Conservation (phyloP, 2,113 vertebrate genomes). For the Bettongia penicillata region DNA sequence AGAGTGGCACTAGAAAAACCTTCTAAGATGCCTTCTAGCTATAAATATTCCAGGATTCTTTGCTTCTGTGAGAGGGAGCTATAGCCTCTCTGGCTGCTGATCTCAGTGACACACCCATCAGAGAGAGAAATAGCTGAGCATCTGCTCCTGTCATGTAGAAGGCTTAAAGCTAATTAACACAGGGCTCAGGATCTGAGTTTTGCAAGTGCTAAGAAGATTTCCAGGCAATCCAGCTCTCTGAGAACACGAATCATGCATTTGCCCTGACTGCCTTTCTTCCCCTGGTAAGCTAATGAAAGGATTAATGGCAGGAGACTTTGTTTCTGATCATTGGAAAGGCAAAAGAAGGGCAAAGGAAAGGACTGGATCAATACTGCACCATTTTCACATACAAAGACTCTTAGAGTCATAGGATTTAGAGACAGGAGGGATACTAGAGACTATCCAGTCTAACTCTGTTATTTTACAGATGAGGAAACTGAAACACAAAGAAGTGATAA, state of each 20-base stretch:
- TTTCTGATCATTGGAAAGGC: conserved; percentile 39
- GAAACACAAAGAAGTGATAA: background rate
- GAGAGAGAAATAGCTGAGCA: background rate
- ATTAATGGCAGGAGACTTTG: conserved; percentile 43
- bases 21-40: background rate
- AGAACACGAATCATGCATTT: conserved; percentile 35
- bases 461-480: background rate
- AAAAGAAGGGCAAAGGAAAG: conserved; percentile 35
- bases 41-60: background rate
- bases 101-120: background rate
- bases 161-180: conserved; percentile 36
- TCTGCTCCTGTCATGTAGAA: background rate
- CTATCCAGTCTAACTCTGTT: background rate
- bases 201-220: conserved; percentile 26
- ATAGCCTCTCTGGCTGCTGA: background rate
- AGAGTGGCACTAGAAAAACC: background rate
- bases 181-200: background rate
- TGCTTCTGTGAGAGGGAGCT: background rate
- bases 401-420: background rate
- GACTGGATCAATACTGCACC: background rate
- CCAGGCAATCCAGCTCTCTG: conserved; percentile 3
- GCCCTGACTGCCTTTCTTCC: conserved; percentile 23
- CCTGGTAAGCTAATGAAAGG: conserved; percentile 40
- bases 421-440: background rate
- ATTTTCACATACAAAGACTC: background rate